phyloP scores from a whole-genome alignment of 2,113 vertebrate species.

The Leucoraja erinaceus region DNA sequence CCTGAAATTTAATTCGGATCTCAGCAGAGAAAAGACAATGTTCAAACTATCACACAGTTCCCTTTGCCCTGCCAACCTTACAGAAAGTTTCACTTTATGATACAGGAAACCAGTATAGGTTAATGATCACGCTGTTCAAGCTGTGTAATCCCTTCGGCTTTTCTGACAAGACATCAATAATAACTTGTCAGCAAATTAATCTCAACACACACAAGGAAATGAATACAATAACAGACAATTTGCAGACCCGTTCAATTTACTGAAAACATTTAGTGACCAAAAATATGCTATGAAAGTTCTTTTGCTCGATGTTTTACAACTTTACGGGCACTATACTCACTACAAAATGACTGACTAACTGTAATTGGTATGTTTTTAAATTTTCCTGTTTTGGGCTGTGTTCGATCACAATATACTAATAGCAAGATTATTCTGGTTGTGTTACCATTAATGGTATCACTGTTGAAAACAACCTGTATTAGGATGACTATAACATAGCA shows the following conservation, averaged over 20 bases:
- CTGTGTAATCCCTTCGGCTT: constrained; percentile 16
- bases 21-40: background rate
- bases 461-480: background rate
- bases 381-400: background rate
- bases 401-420: background rate
- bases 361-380: background rate
- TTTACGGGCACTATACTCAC: background rate
- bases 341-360: background rate
- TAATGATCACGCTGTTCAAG: constrained; percentile 23
- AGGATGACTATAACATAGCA: background rate
- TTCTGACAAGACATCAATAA: constrained; percentile 25
- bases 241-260: background rate
- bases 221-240: background rate
- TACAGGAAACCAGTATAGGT: constrained; percentile 20
- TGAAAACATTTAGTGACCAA: background rate
- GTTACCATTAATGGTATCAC: background rate
- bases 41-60: constrained; percentile 15
- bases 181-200: constrained; percentile 33
- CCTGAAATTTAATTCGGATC: background rate
- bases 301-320: background rate
- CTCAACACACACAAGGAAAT: background rate
- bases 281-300: constrained; percentile 17
- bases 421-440: background rate
- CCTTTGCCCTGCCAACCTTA: background rate
- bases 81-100: constrained; percentile 13